Percentiles rank a stretch among this genome's conserved stretches.
Evolutionary conservation across 2,797 vertebrate genomes (phyloP).

Genomic region (Tachyglossus aculeatus): DNA sequence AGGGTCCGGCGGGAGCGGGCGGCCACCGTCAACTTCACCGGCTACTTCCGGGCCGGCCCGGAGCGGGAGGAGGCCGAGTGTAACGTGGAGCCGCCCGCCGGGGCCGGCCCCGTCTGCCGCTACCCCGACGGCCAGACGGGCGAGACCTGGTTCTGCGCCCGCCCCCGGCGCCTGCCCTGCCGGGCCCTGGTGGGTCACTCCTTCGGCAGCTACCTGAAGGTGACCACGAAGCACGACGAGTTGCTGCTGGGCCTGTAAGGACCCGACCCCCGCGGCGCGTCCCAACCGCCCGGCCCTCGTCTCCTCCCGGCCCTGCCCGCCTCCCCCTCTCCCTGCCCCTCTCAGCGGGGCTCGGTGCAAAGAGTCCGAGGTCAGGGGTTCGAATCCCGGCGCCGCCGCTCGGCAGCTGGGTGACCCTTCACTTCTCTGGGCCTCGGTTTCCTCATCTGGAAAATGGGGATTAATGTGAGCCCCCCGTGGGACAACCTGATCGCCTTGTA

Average conservation of each 20-base stretch:
- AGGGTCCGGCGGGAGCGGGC: constrained; percentile 43
- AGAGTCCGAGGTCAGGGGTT: too few species aligned
- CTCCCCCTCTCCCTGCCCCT: too few species aligned
- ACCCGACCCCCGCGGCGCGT: too few species aligned
- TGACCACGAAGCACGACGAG: constrained; percentile 41
- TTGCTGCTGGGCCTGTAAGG: constrained; percentile 51
- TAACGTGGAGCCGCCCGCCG: constrained; percentile 48
- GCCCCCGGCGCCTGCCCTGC: constrained; percentile 49
- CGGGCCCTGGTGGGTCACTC: constrained; percentile 52
- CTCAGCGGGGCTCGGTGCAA: too few species aligned
- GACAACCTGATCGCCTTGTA: too few species aligned
- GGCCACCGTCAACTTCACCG: constrained; percentile 57
- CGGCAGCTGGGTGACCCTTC: too few species aligned
- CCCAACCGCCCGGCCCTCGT: background rate
- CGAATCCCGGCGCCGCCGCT: too few species aligned
- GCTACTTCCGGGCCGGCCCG: constrained; percentile 44
- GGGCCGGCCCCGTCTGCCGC: constrained; percentile 33
- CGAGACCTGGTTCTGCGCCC: constrained; percentile 62
- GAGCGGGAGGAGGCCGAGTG: constrained; percentile 37
- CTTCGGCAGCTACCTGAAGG: constrained; percentile 49
- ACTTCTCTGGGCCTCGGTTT: too few species aligned
- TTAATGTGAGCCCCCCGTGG: too few species aligned
- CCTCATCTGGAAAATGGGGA: too few species aligned
- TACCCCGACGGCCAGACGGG: constrained; percentile 50
- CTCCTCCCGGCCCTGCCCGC: background rate